Conservation (phyloP, 1,140 invertebrate genomes). For the Aradophagus sp. region DNA sequence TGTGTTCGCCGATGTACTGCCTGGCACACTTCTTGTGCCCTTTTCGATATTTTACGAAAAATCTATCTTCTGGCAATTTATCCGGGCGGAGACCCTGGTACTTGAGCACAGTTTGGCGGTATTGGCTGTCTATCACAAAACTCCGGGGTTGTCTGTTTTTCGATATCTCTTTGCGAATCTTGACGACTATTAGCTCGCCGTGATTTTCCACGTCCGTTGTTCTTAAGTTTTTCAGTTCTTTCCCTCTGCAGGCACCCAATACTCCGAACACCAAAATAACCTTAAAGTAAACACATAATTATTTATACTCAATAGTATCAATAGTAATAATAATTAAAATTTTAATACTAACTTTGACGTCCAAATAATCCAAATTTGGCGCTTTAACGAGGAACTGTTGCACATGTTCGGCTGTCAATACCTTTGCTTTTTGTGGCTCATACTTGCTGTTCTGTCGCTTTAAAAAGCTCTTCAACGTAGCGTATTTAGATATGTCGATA, state of each 20-base stretch:
- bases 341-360: conserved; percentile 4
- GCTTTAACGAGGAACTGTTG: not conserved
- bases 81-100: conserved; percentile 17
- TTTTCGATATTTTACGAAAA: conserved; percentile 7
- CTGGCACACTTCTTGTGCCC: conserved; percentile 1
- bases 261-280: conserved; percentile 8
- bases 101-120: conserved; percentile 10
- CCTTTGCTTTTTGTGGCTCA: not conserved
- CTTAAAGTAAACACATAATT: conserved; percentile 6
- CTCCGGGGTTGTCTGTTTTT: conserved; percentile 23
- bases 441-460: not conserved
- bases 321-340: too few species aligned
- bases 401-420: not conserved
- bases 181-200: conserved; percentile 1
- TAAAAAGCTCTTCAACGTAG: not conserved
- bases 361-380: conserved; percentile 8
- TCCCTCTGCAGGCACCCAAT: conserved; percentile 10
- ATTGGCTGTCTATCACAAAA: conserved; percentile 7
- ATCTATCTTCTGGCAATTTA: conserved; percentile 2
- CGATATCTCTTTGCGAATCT: conserved; percentile 22
- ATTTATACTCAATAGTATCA: not conserved
- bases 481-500: conserved; percentile 1
- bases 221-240: conserved; percentile 3
- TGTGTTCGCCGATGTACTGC: conserved; percentile 15
- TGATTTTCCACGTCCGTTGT: conserved; percentile 20